Conservation (phyloP, 2,797 vertebrate genomes). For the Notoglanidium macrostoma region DNA sequence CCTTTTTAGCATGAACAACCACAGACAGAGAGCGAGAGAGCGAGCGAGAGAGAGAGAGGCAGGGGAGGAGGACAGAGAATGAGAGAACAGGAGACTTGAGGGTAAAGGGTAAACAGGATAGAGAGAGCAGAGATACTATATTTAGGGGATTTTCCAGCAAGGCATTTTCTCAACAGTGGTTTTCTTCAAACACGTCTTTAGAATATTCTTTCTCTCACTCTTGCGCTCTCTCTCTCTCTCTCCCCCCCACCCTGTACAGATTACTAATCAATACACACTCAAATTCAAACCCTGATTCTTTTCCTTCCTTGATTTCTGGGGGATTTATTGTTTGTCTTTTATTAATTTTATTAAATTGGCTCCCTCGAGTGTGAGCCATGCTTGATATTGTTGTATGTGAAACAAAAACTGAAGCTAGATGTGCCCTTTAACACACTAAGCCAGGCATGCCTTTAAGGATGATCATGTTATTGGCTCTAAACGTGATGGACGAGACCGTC, state of each 20-base stretch:
- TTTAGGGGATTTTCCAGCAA: constrained; percentile 19
- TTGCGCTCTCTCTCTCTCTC: neutral
- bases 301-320: constrained; percentile 34
- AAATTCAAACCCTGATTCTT: constrained; percentile 43
- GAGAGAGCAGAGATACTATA: neutral
- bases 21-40: constrained; percentile 42
- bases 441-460: neutral
- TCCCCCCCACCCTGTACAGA: neutral
- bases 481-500: neutral
- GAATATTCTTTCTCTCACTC: neutral
- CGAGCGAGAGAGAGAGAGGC: constrained; percentile 27
- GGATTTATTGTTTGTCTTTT: constrained; percentile 22
- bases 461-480: constrained; percentile 12
- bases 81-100: constrained; percentile 14
- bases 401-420: constrained; percentile 19
- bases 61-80: constrained; percentile 15
- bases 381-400: neutral
- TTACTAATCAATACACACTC: neutral
- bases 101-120: constrained; percentile 33
- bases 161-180: constrained; percentile 8
- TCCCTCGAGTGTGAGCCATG: constrained; percentile 3
- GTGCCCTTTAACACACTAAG: constrained; percentile 4
- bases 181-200: neutral
- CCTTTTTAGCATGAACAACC: constrained; percentile 74
- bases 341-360: constrained; percentile 14